A percentile compares a stretch with the other conserved stretches of the same genome.
Evolutionary conservation across 2,113 vertebrate genomes (phyloP).

Genomic region (Promerops cafer): DNA sequence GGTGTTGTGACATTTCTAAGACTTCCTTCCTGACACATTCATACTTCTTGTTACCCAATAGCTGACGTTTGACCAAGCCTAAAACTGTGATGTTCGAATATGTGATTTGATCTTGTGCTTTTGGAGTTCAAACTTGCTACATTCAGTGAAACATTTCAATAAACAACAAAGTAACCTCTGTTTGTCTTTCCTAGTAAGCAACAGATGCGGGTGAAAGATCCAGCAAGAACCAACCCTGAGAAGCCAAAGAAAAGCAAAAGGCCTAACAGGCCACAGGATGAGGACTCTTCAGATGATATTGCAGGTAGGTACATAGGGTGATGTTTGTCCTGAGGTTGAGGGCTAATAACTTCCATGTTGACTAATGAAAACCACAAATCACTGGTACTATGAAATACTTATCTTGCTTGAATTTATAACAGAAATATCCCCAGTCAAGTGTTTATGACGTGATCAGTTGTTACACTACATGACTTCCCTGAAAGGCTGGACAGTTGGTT

Average conservation of each 20-base stretch:
- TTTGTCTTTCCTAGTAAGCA: conserved; percentile 62
- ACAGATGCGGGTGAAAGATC: conserved; percentile 97
- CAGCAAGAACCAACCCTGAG: conserved; percentile 81
- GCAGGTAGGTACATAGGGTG: conserved; percentile 74
- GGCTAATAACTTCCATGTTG: neutral
- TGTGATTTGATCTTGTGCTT: neutral
- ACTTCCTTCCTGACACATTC: neutral
- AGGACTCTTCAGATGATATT: conserved; percentile 96
- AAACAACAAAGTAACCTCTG: neutral
- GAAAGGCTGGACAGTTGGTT: neutral
- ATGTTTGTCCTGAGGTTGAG: neutral
- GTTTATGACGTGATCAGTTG: neutral
- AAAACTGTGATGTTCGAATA: neutral
- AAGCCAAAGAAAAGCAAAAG: conserved; percentile 90
- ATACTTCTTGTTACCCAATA: neutral
- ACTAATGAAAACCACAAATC: neutral
- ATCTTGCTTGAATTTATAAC: neutral
- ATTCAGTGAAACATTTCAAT: neutral
- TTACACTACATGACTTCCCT: neutral
- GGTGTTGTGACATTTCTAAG: neutral
- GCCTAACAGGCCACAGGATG: conserved; percentile 83
- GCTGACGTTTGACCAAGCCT: neutral
- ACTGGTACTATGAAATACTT: neutral
- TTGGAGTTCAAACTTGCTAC: neutral
- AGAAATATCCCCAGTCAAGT: neutral